Conservation (phyloP, 1,140 invertebrate genomes). For the Marisa cornuarietis region DNA sequence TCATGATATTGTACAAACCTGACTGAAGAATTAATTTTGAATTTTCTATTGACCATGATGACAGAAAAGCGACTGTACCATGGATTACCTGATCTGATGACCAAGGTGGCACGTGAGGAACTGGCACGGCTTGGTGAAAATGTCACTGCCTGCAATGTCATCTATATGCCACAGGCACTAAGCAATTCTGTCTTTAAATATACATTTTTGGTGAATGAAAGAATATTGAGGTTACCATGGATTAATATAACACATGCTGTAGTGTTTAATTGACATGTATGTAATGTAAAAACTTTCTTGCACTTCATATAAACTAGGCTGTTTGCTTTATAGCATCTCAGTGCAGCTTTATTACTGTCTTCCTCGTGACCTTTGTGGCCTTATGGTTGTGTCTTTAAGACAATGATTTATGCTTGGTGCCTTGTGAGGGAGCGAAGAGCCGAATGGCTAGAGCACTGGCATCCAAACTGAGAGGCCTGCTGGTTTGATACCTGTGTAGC, state of each 20-base stretch:
- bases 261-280: background rate
- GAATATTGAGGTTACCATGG: too few species aligned
- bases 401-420: too few species aligned
- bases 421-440: too few species aligned
- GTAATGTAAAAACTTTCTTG: background rate
- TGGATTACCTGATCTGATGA: constrained; percentile 68
- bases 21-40: background rate
- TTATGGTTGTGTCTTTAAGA: too few species aligned
- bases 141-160: constrained; percentile 77
- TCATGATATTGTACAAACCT: background rate
- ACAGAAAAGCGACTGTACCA: constrained; percentile 65
- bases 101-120: constrained; percentile 76
- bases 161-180: constrained; percentile 76
- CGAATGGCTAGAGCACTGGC: too few species aligned
- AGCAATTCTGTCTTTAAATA: background rate
- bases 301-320: background rate
- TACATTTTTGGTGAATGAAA: too few species aligned
- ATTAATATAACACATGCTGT: background rate
- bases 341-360: too few species aligned
- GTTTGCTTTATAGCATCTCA: too few species aligned
- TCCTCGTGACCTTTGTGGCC: too few species aligned
- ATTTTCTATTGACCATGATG: background rate
- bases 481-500: too few species aligned
- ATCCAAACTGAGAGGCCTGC: too few species aligned
- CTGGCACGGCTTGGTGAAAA: constrained; percentile 73